Conservation (phyloP, 2,888 invertebrate genomes). For the Amblyjoppa fuscipennis region DNA sequence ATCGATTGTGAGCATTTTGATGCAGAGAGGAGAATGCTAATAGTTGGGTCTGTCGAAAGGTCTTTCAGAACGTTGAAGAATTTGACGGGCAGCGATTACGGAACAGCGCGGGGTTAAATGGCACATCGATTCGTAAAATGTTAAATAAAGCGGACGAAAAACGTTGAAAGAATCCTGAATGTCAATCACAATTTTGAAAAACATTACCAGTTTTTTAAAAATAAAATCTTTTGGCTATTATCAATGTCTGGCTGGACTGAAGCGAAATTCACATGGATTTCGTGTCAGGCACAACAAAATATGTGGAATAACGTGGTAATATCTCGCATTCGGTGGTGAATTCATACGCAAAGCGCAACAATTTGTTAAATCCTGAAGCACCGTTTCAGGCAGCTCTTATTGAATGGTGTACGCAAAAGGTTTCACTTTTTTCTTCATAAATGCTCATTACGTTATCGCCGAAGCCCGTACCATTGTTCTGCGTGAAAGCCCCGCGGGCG, state of each 20-base stretch:
- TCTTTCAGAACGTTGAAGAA: background rate
- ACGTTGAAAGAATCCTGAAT: background rate
- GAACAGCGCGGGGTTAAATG: background rate
- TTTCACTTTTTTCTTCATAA: constrained; percentile 24
- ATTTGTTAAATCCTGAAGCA: background rate
- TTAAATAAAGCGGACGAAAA: background rate
- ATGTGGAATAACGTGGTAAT: background rate
- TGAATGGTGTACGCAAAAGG: constrained; percentile 4
- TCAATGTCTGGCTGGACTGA: background rate
- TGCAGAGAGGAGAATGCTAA: background rate
- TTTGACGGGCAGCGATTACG: background rate
- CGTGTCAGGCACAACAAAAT: background rate
- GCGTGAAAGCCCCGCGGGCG: constrained; percentile 41
- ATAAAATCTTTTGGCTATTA: background rate
- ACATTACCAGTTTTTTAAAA: background rate
- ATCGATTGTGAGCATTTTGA: background rate
- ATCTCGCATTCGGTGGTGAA: background rate
- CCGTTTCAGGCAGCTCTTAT: constrained; percentile 5
- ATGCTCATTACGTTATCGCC: constrained; percentile 55
- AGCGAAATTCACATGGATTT: background rate
- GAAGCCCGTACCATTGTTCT: constrained; percentile 50
- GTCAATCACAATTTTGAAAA: background rate
- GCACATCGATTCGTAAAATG: background rate
- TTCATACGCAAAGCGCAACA: background rate
- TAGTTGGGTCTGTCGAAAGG: background rate